Conservation (phyloP, 2,113 vertebrate genomes). For the Xyliphius kryptos region DNA sequence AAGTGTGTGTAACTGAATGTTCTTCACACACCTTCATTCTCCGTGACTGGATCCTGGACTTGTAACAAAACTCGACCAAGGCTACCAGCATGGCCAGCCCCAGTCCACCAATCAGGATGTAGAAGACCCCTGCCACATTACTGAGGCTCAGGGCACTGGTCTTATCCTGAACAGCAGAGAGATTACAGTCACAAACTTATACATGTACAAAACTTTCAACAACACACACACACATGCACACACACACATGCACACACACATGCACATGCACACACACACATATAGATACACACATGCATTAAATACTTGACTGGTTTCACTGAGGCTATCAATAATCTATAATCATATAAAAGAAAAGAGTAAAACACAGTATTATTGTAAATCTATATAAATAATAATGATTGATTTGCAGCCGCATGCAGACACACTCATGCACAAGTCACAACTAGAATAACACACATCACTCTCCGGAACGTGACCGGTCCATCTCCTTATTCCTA, state of each 20-base stretch:
- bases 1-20: not conserved
- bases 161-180: constrained; percentile 80
- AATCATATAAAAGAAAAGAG: not conserved
- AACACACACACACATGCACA: constrained; percentile 1
- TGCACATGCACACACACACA: constrained; percentile 3
- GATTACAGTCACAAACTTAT: constrained; percentile 13
- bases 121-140: constrained; percentile 96
- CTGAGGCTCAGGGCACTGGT: constrained; percentile 95
- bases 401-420: too few species aligned
- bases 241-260: not conserved
- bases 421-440: constrained; percentile 47
- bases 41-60: constrained; percentile 90
- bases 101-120: constrained; percentile 95
- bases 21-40: constrained; percentile 84
- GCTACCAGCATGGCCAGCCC: constrained; percentile 98
- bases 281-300: not conserved
- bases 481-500: constrained; percentile 15
- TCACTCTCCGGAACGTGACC: constrained; percentile 25
- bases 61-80: constrained; percentile 99
- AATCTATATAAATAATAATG: too few species aligned
- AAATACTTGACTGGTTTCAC: too few species aligned
- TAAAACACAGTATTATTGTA: constrained; percentile 5
- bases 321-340: not conserved
- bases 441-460: constrained; percentile 35
- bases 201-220: not conserved